These are phyloP conservation scores for Gadus chalcogrammus DNA, from an alignment of 2,113 vertebrate genomes.

Conservation along the genomic window DNA sequence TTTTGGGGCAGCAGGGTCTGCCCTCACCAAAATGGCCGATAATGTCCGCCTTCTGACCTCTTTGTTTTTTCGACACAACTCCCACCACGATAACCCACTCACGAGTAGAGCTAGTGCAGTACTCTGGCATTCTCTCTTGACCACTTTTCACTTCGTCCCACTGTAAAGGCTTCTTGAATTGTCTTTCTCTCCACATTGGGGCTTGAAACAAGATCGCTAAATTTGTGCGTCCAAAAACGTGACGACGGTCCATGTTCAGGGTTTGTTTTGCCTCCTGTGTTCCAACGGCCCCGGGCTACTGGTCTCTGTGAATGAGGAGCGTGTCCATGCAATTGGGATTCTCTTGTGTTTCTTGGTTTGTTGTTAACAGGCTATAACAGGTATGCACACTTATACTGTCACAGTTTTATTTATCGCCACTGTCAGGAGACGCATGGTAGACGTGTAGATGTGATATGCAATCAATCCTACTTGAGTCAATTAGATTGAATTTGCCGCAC, in stretches of 20 bases:
- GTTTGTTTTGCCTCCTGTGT: slow-evolving; percentile 26
- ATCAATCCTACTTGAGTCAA: too few species aligned
- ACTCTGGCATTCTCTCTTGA: slow-evolving; percentile 78
- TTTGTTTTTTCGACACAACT: slow-evolving; percentile 71
- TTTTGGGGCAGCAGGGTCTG: slow-evolving; percentile 88
- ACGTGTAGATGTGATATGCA: too few species aligned
- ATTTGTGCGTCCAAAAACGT: slow-evolving; percentile 44
- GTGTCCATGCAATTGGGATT: slow-evolving; percentile 71
- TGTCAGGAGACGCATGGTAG: too few species aligned
- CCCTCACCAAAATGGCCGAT: slow-evolving; percentile 90
- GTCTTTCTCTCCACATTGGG: slow-evolving; percentile 87
- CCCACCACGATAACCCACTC: slow-evolving; percentile 56
- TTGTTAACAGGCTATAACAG: not conserved
- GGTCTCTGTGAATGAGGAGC: slow-evolving; percentile 71
- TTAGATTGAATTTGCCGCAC: too few species aligned
- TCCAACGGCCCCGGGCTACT: slow-evolving; percentile 66
- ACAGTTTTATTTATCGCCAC: too few species aligned
- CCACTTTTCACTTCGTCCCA: slow-evolving; percentile 75
- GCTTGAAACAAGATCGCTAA: slow-evolving; percentile 83
- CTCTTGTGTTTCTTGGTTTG: slow-evolving; percentile 33
- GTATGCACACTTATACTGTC: too few species aligned
- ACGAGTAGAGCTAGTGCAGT: slow-evolving; percentile 78
- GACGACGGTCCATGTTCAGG: slow-evolving; percentile 36
- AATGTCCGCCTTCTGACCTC: slow-evolving; percentile 84
- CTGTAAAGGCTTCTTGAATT: slow-evolving; percentile 58